Percentiles rank a stretch among this genome's conserved stretches.
These are phyloP conservation scores for Ovibos moschatus DNA, from an alignment of 2,113 vertebrate species.

Conservation along the genomic window DNA sequence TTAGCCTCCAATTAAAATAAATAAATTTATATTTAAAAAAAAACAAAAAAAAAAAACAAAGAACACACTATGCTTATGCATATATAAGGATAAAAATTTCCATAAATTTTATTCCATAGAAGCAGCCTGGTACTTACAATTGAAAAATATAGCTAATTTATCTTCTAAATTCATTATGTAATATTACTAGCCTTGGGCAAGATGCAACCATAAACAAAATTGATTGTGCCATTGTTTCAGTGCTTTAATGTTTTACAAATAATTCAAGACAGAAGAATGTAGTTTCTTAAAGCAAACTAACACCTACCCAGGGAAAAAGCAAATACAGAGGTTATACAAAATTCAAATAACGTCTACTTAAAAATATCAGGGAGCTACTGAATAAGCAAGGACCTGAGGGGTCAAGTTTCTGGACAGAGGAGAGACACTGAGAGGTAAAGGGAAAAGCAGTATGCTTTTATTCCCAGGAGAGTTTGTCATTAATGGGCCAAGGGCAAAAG, in stretches of 20 bases:
- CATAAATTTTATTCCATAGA: background rate
- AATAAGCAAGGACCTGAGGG: background rate
- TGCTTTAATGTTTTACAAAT: background rate
- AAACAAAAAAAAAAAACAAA: background rate
- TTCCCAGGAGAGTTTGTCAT: background rate
- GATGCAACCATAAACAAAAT: background rate
- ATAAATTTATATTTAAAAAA: too few relatives aligned
- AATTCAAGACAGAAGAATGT: background rate
- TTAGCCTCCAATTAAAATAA: too few relatives aligned
- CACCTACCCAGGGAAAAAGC: background rate
- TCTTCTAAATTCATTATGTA: background rate
- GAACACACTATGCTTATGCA: background rate
- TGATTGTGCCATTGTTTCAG: background rate
- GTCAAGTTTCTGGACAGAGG: background rate
- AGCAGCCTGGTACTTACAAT: background rate
- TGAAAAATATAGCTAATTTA: background rate
- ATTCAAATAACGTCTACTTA: background rate
- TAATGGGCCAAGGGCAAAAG: background rate
- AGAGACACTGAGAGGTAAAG: background rate
- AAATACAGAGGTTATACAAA: background rate
- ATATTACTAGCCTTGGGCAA: background rate
- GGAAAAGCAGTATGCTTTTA: background rate
- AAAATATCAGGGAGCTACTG: background rate
- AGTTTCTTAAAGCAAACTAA: background rate
- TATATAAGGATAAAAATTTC: background rate